Evolutionary conservation across 2,888 invertebrate species (phyloP), one percentile per base, ranked within the genome.

Genomic region (Torymus tubicola): DNA sequence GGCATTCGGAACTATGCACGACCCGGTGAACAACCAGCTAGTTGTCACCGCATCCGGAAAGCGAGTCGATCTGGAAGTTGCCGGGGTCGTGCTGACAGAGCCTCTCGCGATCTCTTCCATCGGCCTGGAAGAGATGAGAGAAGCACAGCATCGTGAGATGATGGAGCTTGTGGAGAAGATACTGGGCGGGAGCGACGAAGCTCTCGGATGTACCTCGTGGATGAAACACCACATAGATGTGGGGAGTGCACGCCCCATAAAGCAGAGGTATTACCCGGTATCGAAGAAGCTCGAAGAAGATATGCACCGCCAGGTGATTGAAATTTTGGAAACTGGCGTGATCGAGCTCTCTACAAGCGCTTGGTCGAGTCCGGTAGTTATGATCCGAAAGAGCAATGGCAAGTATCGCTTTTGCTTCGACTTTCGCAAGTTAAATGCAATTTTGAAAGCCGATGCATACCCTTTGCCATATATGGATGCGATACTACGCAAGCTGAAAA

Each of bases 391-490:
- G 16, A 8, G 31, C 2, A 31, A 67, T 53, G 79, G 63, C 5
- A 73, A 69, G 31, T 81, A 69, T 53, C 24, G 81, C 0, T 67
- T 81, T 52, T 75, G 78, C 50, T 14, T 81, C 12, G 81, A 81
- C 21, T 81, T 69, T 31, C 63, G 79, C 12, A 70, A 67, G 52
- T 8, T 81, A 0, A 79, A 79, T 31, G 42, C 60, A 16, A 69
- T 79, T 1, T 58, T 76, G 0, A n/a, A n/a, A 2, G 57, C 53
- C 13, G 82, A 77, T 53, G 82, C 82, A 0, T 82, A 82, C n/a
- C 82, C 77, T 0, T 50, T 82, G 0, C 81, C 76, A 1, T 16
- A 24, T 2, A 76, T 79, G 13, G 70, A 78, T 11, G 21, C 3
- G 24, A 31, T 31, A 31, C 3, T 31, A 4, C 31, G 31, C 0